Conservation (phyloP, 2,113 vertebrate species). For the Terrapene triunguis region DNA sequence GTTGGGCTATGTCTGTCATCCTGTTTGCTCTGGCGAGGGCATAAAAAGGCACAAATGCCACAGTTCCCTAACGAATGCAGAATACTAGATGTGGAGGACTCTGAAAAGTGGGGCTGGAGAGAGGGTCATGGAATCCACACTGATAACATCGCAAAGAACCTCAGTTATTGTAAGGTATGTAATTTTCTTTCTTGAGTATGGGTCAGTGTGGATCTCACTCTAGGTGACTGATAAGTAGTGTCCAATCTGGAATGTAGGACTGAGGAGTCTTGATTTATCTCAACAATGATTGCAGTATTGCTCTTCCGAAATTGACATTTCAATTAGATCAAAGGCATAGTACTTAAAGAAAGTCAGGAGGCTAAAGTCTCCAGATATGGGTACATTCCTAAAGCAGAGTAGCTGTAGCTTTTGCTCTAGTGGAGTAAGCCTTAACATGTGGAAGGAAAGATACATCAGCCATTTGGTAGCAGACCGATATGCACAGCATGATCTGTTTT, state of each 20-base stretch:
- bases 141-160: fast-evolving
- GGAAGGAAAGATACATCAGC: not conserved
- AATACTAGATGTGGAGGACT: not conserved
- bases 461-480: not conserved
- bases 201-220: not conserved
- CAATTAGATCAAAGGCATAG: not conserved
- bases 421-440: not conserved
- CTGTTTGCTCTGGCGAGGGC: not conserved
- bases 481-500: not conserved
- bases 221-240: not conserved
- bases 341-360: not conserved
- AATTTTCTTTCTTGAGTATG: not conserved
- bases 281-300: not conserved
- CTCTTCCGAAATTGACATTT: not conserved
- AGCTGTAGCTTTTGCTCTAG: not conserved
- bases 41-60: not conserved
- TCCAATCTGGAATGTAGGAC: not conserved
- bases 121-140: fast-evolving
- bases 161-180: not conserved
- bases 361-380: not conserved
- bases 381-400: not conserved
- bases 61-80: not conserved
- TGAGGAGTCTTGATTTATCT: not conserved
- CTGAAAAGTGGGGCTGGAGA: not conserved
- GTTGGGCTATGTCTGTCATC: not conserved